Conservation (phyloP, 2,113 vertebrate genomes). For the Probosciger aterrimus region DNA sequence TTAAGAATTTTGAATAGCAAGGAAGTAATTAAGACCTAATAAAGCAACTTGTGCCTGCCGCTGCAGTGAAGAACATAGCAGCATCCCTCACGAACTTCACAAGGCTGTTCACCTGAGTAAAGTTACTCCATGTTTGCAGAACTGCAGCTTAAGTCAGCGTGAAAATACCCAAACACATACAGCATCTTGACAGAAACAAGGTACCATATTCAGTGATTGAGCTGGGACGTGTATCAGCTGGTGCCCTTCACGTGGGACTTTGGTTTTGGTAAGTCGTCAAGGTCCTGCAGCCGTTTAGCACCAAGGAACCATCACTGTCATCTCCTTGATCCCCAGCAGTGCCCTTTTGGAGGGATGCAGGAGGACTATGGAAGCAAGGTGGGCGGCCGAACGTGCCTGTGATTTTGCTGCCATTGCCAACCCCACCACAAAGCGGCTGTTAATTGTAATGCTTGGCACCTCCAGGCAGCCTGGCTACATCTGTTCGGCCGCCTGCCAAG, state of each 20-base stretch:
- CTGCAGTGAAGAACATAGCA: neutral
- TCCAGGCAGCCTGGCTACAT: neutral
- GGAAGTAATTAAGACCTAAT: slow-evolving; percentile 23
- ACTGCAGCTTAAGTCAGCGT: neutral
- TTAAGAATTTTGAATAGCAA: neutral
- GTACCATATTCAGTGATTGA: neutral
- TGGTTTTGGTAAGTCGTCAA: accelerated
- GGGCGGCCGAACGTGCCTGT: accelerated
- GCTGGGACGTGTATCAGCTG: neutral
- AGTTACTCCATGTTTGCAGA: neutral
- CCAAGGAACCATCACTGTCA: neutral
- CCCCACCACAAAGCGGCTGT: neutral
- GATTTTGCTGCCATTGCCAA: neutral
- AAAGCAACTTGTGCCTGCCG: neutral
- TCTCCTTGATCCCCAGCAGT: neutral
- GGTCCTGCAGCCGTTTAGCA: neutral
- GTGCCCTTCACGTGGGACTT: neutral
- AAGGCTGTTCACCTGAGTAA: neutral
- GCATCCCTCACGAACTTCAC: neutral
- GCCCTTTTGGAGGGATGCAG: neutral
- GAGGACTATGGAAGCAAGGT: neutral
- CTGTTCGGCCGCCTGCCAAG: neutral
- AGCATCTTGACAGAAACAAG: neutral
- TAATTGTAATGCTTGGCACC: slow-evolving; percentile 42
- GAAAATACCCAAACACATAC: neutral